Percentiles rank a stretch among this genome's conserved stretches.
These are phyloP conservation scores for Pterocles orientalis DNA, from an alignment of 2,113 vertebrate species.

Conservation along the genomic window DNA sequence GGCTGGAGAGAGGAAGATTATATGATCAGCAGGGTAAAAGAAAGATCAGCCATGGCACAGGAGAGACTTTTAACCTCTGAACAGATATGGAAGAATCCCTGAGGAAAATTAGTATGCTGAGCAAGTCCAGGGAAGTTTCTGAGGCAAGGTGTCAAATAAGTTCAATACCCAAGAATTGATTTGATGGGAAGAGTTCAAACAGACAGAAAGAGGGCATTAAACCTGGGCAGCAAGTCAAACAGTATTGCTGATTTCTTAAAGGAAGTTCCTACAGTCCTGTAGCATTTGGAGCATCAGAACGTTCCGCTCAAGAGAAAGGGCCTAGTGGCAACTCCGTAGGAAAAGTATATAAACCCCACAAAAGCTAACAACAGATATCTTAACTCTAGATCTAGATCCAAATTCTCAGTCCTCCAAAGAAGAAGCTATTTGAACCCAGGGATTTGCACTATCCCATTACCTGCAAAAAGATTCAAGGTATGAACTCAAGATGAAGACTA, in stretches of 20 bases:
- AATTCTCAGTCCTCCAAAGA: neutral
- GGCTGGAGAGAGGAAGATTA: neutral
- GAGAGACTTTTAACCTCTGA: neutral
- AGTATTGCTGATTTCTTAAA: neutral
- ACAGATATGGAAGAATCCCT: neutral
- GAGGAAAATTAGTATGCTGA: neutral
- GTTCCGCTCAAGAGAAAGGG: neutral
- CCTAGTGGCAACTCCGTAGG: neutral
- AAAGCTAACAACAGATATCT: neutral
- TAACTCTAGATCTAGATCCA: neutral
- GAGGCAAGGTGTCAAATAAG: neutral
- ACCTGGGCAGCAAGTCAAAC: neutral
- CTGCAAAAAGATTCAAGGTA: neutral
- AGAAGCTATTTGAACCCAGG: neutral
- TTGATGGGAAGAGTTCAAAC: neutral
- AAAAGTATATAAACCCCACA: neutral
- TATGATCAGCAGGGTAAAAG: neutral
- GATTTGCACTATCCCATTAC: neutral
- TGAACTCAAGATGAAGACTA: neutral
- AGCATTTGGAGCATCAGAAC: neutral
- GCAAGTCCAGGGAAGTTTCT: neutral
- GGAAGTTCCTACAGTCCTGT: neutral
- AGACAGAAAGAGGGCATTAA: neutral
- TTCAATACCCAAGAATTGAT: neutral
- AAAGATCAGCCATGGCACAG: neutral